Conservation (phyloP, 2,113 vertebrate species). For the Datnioides undecimradiatus region DNA sequence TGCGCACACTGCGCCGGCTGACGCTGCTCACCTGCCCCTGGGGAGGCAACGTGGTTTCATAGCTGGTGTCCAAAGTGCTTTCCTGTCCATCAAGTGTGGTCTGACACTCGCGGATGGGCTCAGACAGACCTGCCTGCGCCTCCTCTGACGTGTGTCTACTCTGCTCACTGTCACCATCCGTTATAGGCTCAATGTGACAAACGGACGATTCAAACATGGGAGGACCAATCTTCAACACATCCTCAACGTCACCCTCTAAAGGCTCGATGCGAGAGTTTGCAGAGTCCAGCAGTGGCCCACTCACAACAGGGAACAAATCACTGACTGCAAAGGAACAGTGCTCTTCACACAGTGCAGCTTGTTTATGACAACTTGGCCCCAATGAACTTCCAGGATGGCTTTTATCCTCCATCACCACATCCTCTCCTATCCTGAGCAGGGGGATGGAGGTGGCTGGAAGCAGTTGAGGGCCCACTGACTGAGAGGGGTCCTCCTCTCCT, state of each 20-base stretch:
- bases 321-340: background rate
- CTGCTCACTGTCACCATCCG: background rate
- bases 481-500: background rate
- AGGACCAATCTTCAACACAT: conserved; percentile 17
- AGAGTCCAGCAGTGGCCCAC: background rate
- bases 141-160: background rate
- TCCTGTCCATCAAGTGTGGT: background rate
- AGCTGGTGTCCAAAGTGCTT: conserved; percentile 4
- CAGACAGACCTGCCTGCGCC: background rate
- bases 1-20: background rate
- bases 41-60: conserved; percentile 42
- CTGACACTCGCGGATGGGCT: background rate
- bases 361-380: background rate
- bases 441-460: conserved; percentile 4
- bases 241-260: conserved; percentile 24
- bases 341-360: background rate
- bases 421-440: background rate
- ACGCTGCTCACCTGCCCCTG: conserved; percentile 58
- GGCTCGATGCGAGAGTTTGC: background rate
- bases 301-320: background rate
- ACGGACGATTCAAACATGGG: conserved; percentile 60
- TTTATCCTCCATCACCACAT: background rate
- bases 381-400: background rate
- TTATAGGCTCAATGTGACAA: background rate
- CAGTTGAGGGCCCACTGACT: too few relatives aligned